Evolutionary conservation across 1,140 invertebrate genomes (phyloP).

Genomic region (Meloidogyne floridensis): DNA sequence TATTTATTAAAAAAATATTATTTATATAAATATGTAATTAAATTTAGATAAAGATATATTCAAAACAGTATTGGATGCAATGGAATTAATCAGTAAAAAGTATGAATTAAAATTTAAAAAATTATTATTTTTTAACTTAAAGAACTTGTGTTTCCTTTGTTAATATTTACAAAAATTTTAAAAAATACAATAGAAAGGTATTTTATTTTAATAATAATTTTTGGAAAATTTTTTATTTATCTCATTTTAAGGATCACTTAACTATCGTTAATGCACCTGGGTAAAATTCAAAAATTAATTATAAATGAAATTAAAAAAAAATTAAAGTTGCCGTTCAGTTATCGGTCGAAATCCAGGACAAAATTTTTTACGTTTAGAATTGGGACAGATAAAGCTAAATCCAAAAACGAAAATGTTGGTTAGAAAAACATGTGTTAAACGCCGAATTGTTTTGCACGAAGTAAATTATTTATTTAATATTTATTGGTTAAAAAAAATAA

Average conservation of each 20-base stretch:
- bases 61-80: background rate
- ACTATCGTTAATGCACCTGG: background rate
- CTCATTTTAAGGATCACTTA: slow-evolving; percentile 3
- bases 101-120: background rate
- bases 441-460: slow-evolving; percentile 22
- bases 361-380: slow-evolving; percentile 18
- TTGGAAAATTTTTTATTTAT: background rate
- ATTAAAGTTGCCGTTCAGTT: slow-evolving; percentile 20
- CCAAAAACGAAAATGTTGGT: background rate
- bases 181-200: background rate
- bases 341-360: slow-evolving; percentile 22
- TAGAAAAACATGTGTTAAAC: slow-evolving; percentile 28
- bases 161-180: background rate
- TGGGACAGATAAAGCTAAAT: background rate
- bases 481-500: background rate
- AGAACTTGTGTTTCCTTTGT: background rate
- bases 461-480: background rate
- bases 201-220: background rate
- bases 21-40: background rate
- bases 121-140: background rate
- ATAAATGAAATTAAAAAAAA: background rate
- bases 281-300: background rate
- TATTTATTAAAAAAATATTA: too few relatives aligned
- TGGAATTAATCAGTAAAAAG: slow-evolving; percentile 1
- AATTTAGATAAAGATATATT: background rate